phyloP scores from a whole-genome alignment of 2,113 vertebrate species.

The Pica pica region DNA sequence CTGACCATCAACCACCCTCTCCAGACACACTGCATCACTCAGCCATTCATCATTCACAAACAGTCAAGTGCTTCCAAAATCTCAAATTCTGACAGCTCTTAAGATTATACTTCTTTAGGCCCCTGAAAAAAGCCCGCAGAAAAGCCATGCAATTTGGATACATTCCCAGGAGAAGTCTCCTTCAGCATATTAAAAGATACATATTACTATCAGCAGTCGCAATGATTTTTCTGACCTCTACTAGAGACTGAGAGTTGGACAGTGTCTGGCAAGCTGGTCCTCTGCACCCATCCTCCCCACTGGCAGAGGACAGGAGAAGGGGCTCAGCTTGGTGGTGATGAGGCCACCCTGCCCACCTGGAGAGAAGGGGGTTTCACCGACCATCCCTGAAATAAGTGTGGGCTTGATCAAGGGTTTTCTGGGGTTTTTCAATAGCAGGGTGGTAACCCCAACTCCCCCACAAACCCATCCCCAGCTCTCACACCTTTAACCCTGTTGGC shows the following conservation, averaged over 20 bases:
- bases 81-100: neutral
- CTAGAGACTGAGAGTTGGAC: neutral
- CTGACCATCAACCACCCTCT: neutral
- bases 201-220: neutral
- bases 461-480: neutral
- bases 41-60: neutral
- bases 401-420: neutral
- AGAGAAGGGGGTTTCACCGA: accelerated
- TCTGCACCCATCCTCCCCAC: neutral
- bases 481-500: accelerated
- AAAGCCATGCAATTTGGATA: neutral
- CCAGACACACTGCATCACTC: neutral
- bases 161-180: neutral
- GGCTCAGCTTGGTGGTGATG: accelerated
- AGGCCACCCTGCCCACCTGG: neutral
- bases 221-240: neutral
- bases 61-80: neutral
- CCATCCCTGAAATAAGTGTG: neutral
- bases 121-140: neutral
- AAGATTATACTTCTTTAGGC: neutral
- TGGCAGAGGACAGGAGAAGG: neutral
- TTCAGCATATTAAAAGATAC: neutral
- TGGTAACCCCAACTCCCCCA: neutral
- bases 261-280: accelerated
- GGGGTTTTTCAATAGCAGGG: neutral